Evolutionary conservation across 2,888 invertebrate species (phyloP).

Genomic region (Rhorus exstirpatorius): DNA sequence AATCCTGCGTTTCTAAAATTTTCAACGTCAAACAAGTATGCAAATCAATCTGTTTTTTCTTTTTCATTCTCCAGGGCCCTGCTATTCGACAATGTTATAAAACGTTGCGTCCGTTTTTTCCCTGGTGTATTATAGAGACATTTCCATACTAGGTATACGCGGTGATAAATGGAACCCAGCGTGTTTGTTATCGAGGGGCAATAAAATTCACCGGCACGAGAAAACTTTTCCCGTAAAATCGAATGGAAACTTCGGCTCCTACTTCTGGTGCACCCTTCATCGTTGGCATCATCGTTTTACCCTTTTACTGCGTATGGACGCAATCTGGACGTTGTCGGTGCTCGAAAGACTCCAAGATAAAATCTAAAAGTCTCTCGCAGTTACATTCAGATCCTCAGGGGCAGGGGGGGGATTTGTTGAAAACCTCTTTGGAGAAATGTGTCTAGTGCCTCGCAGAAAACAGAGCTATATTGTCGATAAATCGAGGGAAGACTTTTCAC

Average conservation of each 20-base stretch:
- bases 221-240: slow-evolving; percentile 47
- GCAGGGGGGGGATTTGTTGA: slow-evolving; percentile 25
- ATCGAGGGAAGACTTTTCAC: slow-evolving; percentile 51
- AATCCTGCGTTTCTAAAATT: no score
- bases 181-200: slow-evolving; percentile 46
- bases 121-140: slow-evolving; percentile 28
- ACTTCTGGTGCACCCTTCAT: slow-evolving; percentile 2
- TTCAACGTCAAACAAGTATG: no score
- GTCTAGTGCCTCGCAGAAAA: slow-evolving; percentile 18
- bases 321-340: slow-evolving; percentile 48
- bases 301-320: slow-evolving; percentile 43
- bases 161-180: slow-evolving; percentile 36
- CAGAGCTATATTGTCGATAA: slow-evolving; percentile 38
- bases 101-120: background rate
- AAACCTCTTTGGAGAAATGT: slow-evolving; percentile 34
- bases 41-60: no score
- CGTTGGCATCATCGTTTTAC: slow-evolving; percentile 23
- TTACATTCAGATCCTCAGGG: slow-evolving; percentile 15
- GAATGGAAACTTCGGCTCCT: slow-evolving; percentile 45
- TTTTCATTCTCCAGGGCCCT: background rate
- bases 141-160: slow-evolving; percentile 4
- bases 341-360: background rate
- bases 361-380: slow-evolving; percentile 38
- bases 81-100: background rate
- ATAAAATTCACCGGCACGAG: slow-evolving; percentile 33